A percentile compares a stretch with the other conserved stretches of the same genome.
These are phyloP conservation scores for Pemphigus obesinymphae DNA, from an alignment of 1,140 invertebrate species.

Conservation along the genomic window DNA sequence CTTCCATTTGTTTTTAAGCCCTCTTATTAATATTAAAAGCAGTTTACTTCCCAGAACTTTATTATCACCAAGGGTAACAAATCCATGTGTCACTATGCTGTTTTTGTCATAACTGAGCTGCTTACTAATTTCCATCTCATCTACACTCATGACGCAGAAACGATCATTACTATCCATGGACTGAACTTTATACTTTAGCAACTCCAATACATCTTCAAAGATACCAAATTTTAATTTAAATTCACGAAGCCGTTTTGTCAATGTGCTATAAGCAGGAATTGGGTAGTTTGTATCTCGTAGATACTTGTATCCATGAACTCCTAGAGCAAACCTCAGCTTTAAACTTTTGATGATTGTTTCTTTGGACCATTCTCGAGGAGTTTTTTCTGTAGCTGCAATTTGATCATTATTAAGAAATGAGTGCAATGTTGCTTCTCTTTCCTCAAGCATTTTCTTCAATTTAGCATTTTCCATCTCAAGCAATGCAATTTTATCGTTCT, in stretches of 20 bases:
- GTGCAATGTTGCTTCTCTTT: not conserved
- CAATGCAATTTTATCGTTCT: not conserved
- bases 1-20: not conserved
- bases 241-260: not conserved
- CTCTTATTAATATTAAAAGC: not conserved
- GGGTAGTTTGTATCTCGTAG: conserved; percentile 12
- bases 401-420: not conserved
- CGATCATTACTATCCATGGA: not conserved
- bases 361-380: conserved; percentile 1
- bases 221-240: conserved; percentile 7
- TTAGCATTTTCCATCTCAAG: not conserved
- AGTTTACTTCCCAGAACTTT: not conserved
- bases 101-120: not conserved
- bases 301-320: conserved; percentile 14
- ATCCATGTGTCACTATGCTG: not conserved
- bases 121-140: not conserved
- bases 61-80: not conserved
- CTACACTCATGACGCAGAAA: not conserved
- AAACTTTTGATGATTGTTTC: not conserved
- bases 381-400: not conserved
- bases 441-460: not conserved
- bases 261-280: conserved; percentile 10
- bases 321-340: conserved; percentile 18
- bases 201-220: not conserved
- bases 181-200: not conserved